phyloP scores from a whole-genome alignment of 2,113 vertebrate genomes.

The Hystrix cristata region DNA sequence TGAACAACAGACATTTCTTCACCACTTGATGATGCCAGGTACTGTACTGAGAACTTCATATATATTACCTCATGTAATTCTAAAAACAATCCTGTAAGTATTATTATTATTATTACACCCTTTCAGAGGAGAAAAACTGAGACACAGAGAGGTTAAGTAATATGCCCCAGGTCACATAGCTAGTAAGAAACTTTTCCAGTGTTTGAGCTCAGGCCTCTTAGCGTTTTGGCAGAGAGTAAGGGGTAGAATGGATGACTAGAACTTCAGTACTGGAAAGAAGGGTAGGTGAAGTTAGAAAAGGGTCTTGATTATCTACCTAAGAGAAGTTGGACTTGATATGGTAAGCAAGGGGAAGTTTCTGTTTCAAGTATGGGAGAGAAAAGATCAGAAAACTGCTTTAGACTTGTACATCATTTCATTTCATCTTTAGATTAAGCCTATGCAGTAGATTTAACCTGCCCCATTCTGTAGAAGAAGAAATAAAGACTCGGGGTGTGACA shows the following conservation, averaged over 20 bases:
- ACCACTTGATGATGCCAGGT: slow-evolving; percentile 29
- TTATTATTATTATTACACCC: not conserved
- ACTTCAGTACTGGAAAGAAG: not conserved
- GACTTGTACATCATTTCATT: slow-evolving; percentile 10
- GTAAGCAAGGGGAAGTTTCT: slow-evolving; percentile 43
- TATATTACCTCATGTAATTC: not conserved
- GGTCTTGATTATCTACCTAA: not conserved
- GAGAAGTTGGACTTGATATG: not conserved
- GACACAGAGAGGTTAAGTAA: slow-evolving; percentile 11
- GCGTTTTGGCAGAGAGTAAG: slow-evolving; percentile 41
- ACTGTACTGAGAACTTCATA: slow-evolving; percentile 11
- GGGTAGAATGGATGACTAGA: not conserved
- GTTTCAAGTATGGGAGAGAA: not conserved
- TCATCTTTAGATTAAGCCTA: not conserved
- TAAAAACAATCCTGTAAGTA: slow-evolving; percentile 23
- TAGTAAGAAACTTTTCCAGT: slow-evolving; percentile 1
- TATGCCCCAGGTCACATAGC: not conserved
- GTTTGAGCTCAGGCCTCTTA: slow-evolving; percentile 27
- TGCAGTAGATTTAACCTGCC: not conserved
- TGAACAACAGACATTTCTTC: slow-evolving; percentile 43
- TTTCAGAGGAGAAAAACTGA: slow-evolving; percentile 52
- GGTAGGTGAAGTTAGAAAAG: not conserved
- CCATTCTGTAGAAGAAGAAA: slow-evolving; percentile 42
- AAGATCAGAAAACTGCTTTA: slow-evolving; percentile 39
- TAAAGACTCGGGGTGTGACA: slow-evolving; percentile 26